A percentile compares a stretch with the other conserved stretches of the same genome.
Evolutionary conservation across 1,140 invertebrate genomes (phyloP).

Genomic region (Drosophila subobscura): DNA sequence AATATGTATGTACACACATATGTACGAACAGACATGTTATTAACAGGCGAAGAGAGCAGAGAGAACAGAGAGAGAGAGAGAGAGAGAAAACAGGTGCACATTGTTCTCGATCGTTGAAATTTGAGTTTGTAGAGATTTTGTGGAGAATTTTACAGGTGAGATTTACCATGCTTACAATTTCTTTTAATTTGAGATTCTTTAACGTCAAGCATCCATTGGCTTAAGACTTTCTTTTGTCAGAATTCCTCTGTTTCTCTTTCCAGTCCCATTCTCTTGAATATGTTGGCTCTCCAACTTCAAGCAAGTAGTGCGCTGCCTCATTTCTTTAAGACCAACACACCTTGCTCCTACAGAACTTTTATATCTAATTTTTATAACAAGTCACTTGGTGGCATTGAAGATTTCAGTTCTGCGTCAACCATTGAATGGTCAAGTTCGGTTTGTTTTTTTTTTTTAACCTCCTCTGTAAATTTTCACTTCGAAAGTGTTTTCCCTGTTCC

Average conservation of each 20-base stretch:
- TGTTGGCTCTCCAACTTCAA: constrained; percentile 23
- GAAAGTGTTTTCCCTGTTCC: constrained; percentile 32
- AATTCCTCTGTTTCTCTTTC: constrained; percentile 27
- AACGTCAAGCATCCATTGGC: constrained; percentile 21
- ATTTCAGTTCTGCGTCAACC: constrained; percentile 74
- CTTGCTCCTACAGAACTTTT: constrained; percentile 66
- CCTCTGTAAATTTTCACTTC: constrained; percentile 7
- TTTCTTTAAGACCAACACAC: constrained; percentile 24
- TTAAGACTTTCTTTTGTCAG: constrained; percentile 48
- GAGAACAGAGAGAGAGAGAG: constrained; percentile 28
- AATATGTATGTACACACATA: too few relatives aligned
- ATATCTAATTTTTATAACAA: constrained; percentile 78
- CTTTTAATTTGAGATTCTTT: constrained; percentile 48
- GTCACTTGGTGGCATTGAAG: constrained; percentile 57
- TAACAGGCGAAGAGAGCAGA: constrained; percentile 34
- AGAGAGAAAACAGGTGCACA: constrained; percentile 62
- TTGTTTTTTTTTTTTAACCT: constrained; percentile 21
- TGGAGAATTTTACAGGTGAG: constrained; percentile 55
- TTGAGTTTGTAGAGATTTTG: constrained; percentile 36
- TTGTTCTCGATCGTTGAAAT: constrained; percentile 70
- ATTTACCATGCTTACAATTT: constrained; percentile 62
- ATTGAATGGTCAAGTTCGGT: constrained; percentile 70
- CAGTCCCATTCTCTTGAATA: constrained; percentile 23
- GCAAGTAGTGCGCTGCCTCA: constrained; percentile 27
- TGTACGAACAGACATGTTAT: not conserved